Percentiles rank a stretch among this genome's conserved stretches.
Evolutionary conservation across 1,140 invertebrate species (phyloP).

Genomic region (Scaptomyza montana): DNA sequence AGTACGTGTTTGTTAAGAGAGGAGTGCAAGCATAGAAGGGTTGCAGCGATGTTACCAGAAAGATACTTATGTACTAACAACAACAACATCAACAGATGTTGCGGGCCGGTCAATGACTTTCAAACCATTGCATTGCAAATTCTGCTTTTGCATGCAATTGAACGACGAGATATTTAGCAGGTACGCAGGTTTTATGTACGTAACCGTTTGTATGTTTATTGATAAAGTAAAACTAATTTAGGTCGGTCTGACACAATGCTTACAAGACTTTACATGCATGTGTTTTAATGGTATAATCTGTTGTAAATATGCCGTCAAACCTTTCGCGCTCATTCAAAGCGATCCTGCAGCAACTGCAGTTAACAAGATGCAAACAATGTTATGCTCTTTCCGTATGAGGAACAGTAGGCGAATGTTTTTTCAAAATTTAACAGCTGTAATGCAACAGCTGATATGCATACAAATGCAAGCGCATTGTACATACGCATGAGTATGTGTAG

Average conservation of each 20-base stretch:
- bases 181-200: conserved; percentile 16
- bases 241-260: conserved; percentile 69
- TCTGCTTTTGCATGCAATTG: conserved; percentile 18
- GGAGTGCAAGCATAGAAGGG: conserved; percentile 43
- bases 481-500: background rate
- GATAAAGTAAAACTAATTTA: conserved; percentile 74
- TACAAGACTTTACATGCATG: background rate
- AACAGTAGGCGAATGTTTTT: background rate
- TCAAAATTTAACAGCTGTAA: conserved; percentile 18
- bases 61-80: conserved; percentile 30
- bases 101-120: conserved; percentile 36
- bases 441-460: conserved; percentile 26
- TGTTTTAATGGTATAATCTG: background rate
- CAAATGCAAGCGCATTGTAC: background rate
- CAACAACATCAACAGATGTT: conserved; percentile 47
- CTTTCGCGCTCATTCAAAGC: conserved; percentile 24
- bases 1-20: conserved; percentile 6
- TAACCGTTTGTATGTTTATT: conserved; percentile 49
- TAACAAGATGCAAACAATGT: conserved; percentile 1
- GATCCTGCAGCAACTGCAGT: conserved; percentile 23
- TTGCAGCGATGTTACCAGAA: conserved; percentile 61
- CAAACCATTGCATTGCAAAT: conserved; percentile 17
- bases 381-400: too few relatives aligned
- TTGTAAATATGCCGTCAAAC: too few relatives aligned
- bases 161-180: conserved; percentile 37